A percentile compares a stretch with the other conserved stretches of the same genome.
Evolutionary conservation across 2,888 invertebrate genomes (phyloP).

Genomic region (Mythimna pallens): DNA sequence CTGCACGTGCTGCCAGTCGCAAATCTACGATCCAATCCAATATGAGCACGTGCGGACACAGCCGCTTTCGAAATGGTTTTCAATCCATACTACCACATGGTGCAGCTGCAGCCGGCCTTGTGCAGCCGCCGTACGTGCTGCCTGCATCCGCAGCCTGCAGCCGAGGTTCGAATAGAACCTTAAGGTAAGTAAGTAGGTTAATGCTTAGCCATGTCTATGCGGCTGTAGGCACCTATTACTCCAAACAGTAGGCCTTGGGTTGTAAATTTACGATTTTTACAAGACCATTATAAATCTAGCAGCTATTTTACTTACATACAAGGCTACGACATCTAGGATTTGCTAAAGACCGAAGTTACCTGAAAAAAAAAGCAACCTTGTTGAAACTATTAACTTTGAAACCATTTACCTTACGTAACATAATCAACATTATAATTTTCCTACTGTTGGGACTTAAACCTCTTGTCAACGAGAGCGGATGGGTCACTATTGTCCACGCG

Average conservation of each 20-base stretch:
- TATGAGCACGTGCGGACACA: no score
- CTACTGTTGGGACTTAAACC: neutral
- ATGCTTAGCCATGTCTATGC: neutral
- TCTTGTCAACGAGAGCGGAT: neutral
- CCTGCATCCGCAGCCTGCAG: no score
- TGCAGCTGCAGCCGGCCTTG: no score
- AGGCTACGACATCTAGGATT: constrained; percentile 17
- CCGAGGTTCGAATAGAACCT: no score
- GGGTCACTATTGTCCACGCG: neutral
- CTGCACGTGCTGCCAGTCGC: no score
- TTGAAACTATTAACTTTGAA: constrained; percentile 6
- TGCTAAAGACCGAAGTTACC: constrained; percentile 19
- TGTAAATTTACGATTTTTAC: neutral
- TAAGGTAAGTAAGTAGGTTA: neutral
- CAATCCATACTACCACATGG: no score
- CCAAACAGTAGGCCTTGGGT: neutral
- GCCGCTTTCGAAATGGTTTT: no score
- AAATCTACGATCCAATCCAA: no score
- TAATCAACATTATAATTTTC: neutral
- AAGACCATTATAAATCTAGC: neutral
- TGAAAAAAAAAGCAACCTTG: constrained; percentile 27
- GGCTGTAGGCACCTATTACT: neutral
- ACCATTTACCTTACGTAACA: constrained; percentile 29
- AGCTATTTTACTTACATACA: constrained; percentile 9
- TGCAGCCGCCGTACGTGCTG: no score